These are phyloP conservation scores for Pegea sp. DNA, from an alignment of 23 tunicate species.

Conservation along the genomic window DNA sequence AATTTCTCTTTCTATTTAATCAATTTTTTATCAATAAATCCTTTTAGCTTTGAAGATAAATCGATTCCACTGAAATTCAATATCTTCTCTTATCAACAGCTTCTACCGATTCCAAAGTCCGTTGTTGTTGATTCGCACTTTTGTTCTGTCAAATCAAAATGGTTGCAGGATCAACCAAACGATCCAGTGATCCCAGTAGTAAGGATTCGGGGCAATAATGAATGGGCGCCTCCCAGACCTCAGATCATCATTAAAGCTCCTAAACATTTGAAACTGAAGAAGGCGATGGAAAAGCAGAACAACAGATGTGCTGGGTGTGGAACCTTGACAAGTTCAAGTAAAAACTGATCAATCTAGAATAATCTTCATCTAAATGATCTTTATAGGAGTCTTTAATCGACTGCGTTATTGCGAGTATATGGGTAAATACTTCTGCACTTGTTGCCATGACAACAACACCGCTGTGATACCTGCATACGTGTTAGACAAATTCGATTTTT, in stretches of 20 bases:
- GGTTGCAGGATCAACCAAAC: background rate
- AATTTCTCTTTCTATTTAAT: too few species aligned
- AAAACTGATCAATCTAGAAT: constrained; percentile 1
- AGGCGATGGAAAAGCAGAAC: constrained; percentile 44
- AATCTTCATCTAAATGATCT: background rate
- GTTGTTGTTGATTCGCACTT: constrained; percentile 29
- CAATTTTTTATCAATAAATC: too few species aligned
- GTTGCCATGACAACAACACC: constrained; percentile 60
- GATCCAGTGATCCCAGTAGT: constrained; percentile 2
- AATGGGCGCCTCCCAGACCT: constrained; percentile 52
- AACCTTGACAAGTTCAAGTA: constrained; percentile 1
- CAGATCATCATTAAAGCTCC: constrained; percentile 29
- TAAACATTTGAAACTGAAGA: constrained; percentile 10
- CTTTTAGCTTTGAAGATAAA: too few species aligned
- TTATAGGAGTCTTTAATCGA: constrained; percentile 6
- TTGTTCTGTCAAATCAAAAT: background rate
- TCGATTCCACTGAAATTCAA: too few species aligned
- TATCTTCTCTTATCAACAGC: constrained; percentile 3
- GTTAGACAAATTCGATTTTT: constrained; percentile 40
- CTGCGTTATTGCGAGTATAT: constrained; percentile 48
- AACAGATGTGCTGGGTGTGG: constrained; percentile 69
- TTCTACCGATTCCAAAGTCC: constrained; percentile 48
- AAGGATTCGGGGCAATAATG: constrained; percentile 29
- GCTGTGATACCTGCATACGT: constrained; percentile 28
- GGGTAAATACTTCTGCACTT: constrained; percentile 47